Conservation (phyloP, 2,888 invertebrate species). For the Sinopyrophorus schimmeli region DNA sequence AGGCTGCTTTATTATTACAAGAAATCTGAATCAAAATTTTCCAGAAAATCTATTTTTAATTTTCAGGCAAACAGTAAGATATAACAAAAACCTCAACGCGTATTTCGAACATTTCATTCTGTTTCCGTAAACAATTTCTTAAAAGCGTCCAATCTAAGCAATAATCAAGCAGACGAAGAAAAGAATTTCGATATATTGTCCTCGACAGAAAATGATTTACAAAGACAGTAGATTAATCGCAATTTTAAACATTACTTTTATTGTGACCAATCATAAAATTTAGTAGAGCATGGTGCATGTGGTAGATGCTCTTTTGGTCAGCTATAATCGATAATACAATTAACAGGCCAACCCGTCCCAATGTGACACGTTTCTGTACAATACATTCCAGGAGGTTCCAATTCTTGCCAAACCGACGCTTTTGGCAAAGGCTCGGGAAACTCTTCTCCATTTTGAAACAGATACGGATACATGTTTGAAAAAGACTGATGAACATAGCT, state of each 20-base stretch:
- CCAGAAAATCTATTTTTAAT: too few species aligned
- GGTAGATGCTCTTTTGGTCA: constrained; percentile 9
- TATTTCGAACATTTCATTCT: too few species aligned
- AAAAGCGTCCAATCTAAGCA: too few species aligned
- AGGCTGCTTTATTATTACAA: too few species aligned
- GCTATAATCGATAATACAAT: constrained; percentile 42
- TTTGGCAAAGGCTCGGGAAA: constrained; percentile 43
- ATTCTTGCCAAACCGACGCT: constrained; percentile 48
- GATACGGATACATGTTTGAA: constrained; percentile 46
- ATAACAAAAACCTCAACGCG: too few species aligned
- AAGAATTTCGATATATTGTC: too few species aligned
- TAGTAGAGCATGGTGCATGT: constrained; percentile 23
- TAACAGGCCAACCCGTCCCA: constrained; percentile 53
- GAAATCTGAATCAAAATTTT: too few species aligned
- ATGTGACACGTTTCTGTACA: constrained; percentile 55
- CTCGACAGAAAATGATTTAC: too few species aligned
- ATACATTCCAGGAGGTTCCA: constrained; percentile 54
- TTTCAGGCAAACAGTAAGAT: too few species aligned
- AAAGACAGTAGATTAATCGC: constrained; percentile 48
- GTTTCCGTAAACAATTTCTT: too few species aligned
- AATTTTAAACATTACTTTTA: constrained; percentile 15
- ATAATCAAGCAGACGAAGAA: too few species aligned
- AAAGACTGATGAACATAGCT: constrained; percentile 45
- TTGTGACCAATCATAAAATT: constrained; percentile 23
- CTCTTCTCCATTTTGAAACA: constrained; percentile 42